Percentiles rank a stretch among this genome's conserved stretches.
phyloP scores from a whole-genome alignment of 2,888 invertebrate genomes.

The Phragmatobia fuliginosa region DNA sequence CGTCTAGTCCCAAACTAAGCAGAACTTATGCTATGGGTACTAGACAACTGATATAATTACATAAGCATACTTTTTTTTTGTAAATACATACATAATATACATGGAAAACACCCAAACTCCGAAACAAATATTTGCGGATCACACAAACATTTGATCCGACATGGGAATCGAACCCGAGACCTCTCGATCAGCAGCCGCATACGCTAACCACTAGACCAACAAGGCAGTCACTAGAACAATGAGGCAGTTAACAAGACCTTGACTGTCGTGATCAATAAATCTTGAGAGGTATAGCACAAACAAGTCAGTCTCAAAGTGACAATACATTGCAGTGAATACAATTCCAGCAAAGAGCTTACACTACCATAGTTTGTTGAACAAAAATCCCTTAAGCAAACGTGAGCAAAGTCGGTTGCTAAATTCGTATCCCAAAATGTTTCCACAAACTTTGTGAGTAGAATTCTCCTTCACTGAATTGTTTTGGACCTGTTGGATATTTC shows the following conservation, averaged over 20 bases:
- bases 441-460: background rate
- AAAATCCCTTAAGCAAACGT: conserved; percentile 6
- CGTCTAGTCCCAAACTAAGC: too few species aligned
- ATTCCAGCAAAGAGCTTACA: background rate
- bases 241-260: background rate
- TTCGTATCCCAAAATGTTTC: background rate
- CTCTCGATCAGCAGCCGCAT: too few species aligned
- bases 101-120: too few species aligned
- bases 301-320: background rate
- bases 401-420: background rate
- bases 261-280: background rate
- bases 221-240: too few species aligned
- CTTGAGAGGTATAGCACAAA: background rate
- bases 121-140: too few species aligned
- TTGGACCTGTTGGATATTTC: conserved; percentile 3
- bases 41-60: too few species aligned
- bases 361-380: conserved; percentile 3
- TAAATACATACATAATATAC: too few species aligned
- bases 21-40: too few species aligned
- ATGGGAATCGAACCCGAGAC: too few species aligned
- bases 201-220: too few species aligned
- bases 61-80: too few species aligned
- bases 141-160: too few species aligned
- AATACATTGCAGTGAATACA: background rate
- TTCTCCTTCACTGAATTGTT: background rate